Evolutionary conservation across 1,140 invertebrate genomes (phyloP).

Genomic region (Sinonovacula constricta): DNA sequence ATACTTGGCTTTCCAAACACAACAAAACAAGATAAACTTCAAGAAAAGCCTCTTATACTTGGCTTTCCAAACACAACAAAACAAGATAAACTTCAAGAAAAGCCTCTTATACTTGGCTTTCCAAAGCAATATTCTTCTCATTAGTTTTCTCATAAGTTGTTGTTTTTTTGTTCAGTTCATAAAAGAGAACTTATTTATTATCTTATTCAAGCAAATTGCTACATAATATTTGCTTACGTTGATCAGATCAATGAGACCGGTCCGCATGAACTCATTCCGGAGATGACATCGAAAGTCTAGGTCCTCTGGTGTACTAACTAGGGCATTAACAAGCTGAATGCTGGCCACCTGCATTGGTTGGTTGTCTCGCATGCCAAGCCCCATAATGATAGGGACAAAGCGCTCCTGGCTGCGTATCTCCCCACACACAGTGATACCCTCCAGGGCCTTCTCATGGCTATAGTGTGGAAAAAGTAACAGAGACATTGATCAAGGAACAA

Average conservation of each 20-base stretch:
- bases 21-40: too few relatives aligned
- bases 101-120: too few relatives aligned
- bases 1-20: too few relatives aligned
- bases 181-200: too few relatives aligned
- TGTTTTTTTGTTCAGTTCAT: too few relatives aligned
- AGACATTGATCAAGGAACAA: too few relatives aligned
- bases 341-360: conserved; percentile 89
- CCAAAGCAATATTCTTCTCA: too few relatives aligned
- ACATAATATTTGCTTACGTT: conserved; percentile 82
- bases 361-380: conserved; percentile 85
- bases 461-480: conserved; percentile 42
- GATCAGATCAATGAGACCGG: conserved; percentile 91
- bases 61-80: too few relatives aligned
- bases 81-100: too few relatives aligned
- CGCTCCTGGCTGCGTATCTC: conserved; percentile 88
- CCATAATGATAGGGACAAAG: conserved; percentile 92
- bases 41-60: too few relatives aligned
- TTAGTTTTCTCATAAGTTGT: too few relatives aligned
- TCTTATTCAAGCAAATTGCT: too few relatives aligned
- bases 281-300: conserved; percentile 96
- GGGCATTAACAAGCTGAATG: conserved; percentile 95
- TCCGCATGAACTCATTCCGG: conserved; percentile 96
- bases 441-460: conserved; percentile 91
- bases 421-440: conserved; percentile 94
- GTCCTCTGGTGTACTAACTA: conserved; percentile 93